Conservation (phyloP, 2,113 vertebrate species). For the Psammodynastes pulverulentus region DNA sequence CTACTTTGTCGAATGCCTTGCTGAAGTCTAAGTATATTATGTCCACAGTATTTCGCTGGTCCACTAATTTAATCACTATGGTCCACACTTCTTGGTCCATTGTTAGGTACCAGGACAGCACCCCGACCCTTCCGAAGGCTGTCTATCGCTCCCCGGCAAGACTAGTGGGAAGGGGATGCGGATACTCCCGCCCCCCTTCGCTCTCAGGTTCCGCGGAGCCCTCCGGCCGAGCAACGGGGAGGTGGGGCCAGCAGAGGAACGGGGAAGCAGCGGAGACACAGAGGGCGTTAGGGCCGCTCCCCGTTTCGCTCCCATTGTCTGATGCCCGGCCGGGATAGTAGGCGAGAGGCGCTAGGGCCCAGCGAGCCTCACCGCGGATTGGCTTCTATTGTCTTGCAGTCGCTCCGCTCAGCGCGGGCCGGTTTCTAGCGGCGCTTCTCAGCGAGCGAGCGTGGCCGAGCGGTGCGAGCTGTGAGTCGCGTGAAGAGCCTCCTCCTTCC, state of each 20-base stretch:
- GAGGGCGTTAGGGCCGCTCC: constrained; percentile 22
- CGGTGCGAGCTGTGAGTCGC: not conserved
- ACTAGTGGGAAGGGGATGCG: not conserved
- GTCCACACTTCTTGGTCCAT: no score
- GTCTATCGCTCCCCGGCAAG: not conserved
- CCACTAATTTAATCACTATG: no score
- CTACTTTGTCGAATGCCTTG: no score
- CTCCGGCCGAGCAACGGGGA: not conserved
- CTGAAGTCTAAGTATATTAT: no score
- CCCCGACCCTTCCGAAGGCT: no score
- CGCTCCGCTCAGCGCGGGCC: constrained; percentile 56
- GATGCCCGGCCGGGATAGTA: constrained; percentile 20
- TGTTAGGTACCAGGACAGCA: no score
- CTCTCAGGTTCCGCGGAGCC: not conserved
- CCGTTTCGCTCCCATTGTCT: not conserved
- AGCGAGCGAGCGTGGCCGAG: not conserved
- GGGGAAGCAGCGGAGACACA: not conserved
- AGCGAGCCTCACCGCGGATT: constrained; percentile 14
- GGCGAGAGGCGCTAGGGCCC: constrained; percentile 14
- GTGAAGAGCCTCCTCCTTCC: not conserved
- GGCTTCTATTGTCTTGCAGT: constrained; percentile 53
- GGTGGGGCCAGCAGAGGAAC: not conserved
- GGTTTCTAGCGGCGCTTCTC: constrained; percentile 32
- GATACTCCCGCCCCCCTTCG: not conserved
- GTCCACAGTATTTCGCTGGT: no score